phyloP scores from a whole-genome alignment of 64 coral and sea anemone species.

The Pocillopora damicornis region DNA sequence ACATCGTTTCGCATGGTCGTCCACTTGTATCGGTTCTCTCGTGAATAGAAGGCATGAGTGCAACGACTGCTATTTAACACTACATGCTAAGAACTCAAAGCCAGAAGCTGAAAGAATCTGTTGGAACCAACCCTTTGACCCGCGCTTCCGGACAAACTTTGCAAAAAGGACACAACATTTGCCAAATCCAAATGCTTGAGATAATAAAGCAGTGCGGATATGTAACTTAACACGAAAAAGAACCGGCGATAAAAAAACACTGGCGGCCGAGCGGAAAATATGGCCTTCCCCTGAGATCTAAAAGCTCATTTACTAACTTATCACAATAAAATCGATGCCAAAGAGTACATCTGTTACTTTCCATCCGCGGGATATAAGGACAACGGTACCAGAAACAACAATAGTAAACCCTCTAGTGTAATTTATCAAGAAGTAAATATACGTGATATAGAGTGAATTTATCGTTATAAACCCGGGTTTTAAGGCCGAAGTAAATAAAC shows the following conservation, averaged over 20 bases:
- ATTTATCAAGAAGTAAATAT: neutral
- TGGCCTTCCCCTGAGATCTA: neutral
- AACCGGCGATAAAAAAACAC: neutral
- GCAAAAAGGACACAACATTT: neutral
- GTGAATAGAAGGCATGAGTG: neutral
- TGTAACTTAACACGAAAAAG: neutral
- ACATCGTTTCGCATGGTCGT: neutral
- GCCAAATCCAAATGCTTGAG: neutral
- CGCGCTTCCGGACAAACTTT: neutral
- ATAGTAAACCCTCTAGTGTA: neutral
- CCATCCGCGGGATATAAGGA: neutral
- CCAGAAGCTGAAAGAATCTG: neutral
- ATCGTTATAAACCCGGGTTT: neutral
- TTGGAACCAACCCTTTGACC: neutral
- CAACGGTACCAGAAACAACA: neutral
- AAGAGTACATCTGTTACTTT: neutral
- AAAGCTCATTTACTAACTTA: neutral
- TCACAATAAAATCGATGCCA: neutral
- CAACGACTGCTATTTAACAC: neutral
- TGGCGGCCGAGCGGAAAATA: neutral
- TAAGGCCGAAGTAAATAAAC: neutral
- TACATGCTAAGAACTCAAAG: neutral
- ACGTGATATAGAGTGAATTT: slow-evolving; percentile 1
- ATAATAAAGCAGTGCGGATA: slow-evolving; percentile 13
- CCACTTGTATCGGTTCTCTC: neutral